Base-by-base conservation (phyloP, 1,140 invertebrate genomes). In the Nebria ingens region DNA sequence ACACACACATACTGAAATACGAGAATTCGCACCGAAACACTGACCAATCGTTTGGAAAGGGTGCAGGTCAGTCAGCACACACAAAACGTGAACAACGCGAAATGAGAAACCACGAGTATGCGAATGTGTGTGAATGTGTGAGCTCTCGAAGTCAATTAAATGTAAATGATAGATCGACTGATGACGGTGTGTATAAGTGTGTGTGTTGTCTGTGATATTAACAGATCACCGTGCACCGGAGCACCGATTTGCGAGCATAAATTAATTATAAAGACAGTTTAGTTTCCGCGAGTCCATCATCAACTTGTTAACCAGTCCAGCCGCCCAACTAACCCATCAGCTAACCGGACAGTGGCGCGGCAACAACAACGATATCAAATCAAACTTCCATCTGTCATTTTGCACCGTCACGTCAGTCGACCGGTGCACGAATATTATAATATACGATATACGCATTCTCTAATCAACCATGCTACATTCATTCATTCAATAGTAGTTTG, bases 81-180 rank as follows among this genome's bases (percentile, higher is more conserved):
- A 34, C 25, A n/a, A n/a, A n/a, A 34, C 25, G 25, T 34, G 6
- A 9, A 34, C n/a, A 6, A n/a, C 25, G 6, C 6, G 25, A 6
- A 6, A n/a, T 34, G 25, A n/a, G 25, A 34, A 34, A 34, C 25
- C 6, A 6, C n/a, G 25, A 34, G 6, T n/a, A n/a, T 34, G 25
- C 25, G 25, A 34, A 6, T 6, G 25, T 34, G 25, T 34, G 25
- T n/a, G 25, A 6, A 34, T 6, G 25, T 34, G 6, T 12, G 17
- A 55, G 40, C 61, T 63, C 58, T 59, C 56, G 56, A 63, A 63
- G 58, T 61, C 61, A 63, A 62, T 62, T 62, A 62, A 55, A 59
- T 58, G 58, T 61, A 63, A 63, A 61, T 63, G 61, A 63, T 63
- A 63, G 61, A 63, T 63, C 59, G 59, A 55, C 61, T 9, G 40